Base-by-base conservation (phyloP, 64 coral and sea anemone genomes). In the Porites lutea region DNA sequence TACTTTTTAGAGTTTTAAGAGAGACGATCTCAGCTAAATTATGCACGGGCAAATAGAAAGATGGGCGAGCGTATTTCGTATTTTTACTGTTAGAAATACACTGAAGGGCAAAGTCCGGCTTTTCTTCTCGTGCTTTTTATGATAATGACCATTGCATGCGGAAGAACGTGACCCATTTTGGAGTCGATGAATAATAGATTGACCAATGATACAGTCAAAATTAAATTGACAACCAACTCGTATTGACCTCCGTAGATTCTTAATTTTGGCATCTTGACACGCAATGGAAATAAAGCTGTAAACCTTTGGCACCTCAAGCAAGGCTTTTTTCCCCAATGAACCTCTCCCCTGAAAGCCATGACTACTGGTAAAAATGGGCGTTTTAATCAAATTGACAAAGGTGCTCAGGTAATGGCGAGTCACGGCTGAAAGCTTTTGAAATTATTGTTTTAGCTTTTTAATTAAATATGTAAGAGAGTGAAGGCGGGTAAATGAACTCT, bases 121-220 rank as follows among this genome's bases (percentile, higher is more conserved):
- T 51, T 76, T 45, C 8, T 47, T 84, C 18, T 47, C 1, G 46
- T 52, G 63, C 12, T 9, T 47, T 51, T 84, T 84, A 49, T 13
- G 44, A 70, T 68, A 48, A 84, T 49, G 27, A 37, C 27, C 1
- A 37, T 13, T 50, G 16, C 22, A 22, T 68, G 19, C 60, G 60
- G 81, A 84, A 51, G 81, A 48, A 84, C 16, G 22, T 54, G 7
- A 76, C 19, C 11, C 15, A 0, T 16, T 75, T 75, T 14, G 47
- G n/a, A 19, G 22, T 83, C 10, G 9, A n/a, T 83, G 80, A 52
- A 83, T 83, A 21, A 67, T 82, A 14, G 69, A 84, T 48, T 43
- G 14, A 68, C 81, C 81, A 84, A 68, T 84, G 8, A 13, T 48
- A 84, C 16, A 52, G 48, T 14, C 8, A 13, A 11, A 84, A 15